Evolutionary conservation across 2,113 vertebrate species (phyloP).

Genomic region (Caloenas nicobarica): DNA sequence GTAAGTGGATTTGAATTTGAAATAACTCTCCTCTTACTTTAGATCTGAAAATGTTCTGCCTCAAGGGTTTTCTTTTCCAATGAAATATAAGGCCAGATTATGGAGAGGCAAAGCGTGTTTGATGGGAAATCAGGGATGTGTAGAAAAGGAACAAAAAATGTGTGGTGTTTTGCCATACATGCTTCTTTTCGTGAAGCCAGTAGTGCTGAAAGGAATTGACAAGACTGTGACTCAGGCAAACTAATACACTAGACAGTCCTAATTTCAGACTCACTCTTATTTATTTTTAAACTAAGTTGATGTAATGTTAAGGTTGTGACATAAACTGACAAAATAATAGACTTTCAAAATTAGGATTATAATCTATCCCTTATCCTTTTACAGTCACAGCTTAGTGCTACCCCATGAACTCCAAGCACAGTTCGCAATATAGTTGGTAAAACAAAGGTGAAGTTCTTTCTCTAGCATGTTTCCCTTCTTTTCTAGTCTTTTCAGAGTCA

Average conservation of each 20-base stretch:
- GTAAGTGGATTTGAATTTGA: background rate
- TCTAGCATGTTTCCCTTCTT: background rate
- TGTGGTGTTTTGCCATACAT: background rate
- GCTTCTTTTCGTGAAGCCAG: background rate
- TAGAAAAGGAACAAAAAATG: background rate
- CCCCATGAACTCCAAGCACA: background rate
- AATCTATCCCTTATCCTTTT: background rate
- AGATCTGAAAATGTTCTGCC: background rate
- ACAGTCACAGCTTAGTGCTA: background rate
- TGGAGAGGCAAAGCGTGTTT: background rate
- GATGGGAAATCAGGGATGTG: background rate
- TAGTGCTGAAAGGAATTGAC: background rate
- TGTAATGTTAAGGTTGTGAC: background rate
- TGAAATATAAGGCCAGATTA: background rate
- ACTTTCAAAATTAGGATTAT: background rate
- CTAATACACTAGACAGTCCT: background rate
- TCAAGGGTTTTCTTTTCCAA: background rate
- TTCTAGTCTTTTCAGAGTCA: background rate
- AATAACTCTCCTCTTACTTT: conserved; percentile 2
- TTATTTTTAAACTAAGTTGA: background rate
- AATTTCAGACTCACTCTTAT: background rate
- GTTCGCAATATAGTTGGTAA: background rate
- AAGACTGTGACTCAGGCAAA: background rate
- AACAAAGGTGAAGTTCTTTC: background rate
- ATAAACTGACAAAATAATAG: background rate